Conservation (phyloP, 2,113 vertebrate species). For the Tragulus kanchil region DNA sequence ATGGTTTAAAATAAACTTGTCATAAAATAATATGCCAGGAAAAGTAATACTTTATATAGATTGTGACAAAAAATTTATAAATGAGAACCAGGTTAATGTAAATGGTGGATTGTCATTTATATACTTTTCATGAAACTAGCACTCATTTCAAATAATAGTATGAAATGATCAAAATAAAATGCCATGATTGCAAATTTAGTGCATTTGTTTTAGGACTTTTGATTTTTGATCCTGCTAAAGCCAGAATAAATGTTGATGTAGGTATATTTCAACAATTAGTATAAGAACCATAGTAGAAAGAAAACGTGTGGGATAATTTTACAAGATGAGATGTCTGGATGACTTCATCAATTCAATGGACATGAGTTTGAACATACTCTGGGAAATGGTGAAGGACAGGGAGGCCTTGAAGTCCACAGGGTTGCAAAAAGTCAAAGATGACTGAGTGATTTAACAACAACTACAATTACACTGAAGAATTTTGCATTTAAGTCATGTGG, state of each 20-base stretch:
- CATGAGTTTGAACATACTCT: neutral
- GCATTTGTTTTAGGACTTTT: neutral
- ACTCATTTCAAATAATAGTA: neutral
- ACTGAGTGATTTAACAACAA: neutral
- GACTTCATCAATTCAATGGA: neutral
- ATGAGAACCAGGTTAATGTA: neutral
- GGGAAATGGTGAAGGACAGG: neutral
- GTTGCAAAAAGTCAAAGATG: neutral
- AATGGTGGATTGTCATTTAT: neutral
- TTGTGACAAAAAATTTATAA: conserved; percentile 3
- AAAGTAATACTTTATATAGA: neutral
- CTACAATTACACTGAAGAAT: neutral
- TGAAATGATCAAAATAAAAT: conserved; percentile 15
- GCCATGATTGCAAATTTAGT: neutral
- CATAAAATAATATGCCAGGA: neutral
- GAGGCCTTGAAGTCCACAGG: neutral
- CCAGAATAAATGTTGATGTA: neutral
- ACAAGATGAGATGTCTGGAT: neutral
- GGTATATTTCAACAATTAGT: neutral
- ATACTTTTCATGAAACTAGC: neutral
- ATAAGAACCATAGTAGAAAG: neutral
- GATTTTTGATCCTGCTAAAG: neutral
- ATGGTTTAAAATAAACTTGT: neutral
- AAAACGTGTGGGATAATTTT: neutral
- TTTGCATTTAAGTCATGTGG: neutral